Evolutionary conservation across 2,797 vertebrate genomes (phyloP).

Genomic region (Rhinella marina): DNA sequence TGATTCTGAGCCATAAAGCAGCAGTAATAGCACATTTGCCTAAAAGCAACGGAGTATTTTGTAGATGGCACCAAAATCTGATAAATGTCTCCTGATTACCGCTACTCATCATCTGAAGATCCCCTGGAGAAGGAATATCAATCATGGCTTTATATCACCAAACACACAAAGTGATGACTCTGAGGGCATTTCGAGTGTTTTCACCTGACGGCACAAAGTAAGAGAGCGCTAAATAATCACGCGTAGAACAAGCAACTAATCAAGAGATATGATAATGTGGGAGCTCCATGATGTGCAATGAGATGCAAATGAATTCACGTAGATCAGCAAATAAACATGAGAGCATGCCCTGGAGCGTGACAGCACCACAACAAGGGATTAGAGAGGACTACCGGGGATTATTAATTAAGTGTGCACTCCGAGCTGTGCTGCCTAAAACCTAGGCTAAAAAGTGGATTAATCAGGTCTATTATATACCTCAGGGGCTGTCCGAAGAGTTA

Average conservation of each 20-base stretch:
- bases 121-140: not conserved
- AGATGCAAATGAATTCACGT: slow-evolving; percentile 20
- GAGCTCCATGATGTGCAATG: not conserved
- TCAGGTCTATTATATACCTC: no score
- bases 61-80: slow-evolving; percentile 7
- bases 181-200: not conserved
- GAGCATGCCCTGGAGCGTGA: not conserved
- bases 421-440: not conserved
- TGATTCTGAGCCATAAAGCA: slow-evolving; percentile 8
- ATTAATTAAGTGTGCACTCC: not conserved
- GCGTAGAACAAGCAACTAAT: slow-evolving; percentile 26
- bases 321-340: slow-evolving; percentile 20
- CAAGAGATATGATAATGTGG: slow-evolving; percentile 19
- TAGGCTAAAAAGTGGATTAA: no score
- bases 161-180: not conserved
- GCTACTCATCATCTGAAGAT: slow-evolving; percentile 1
- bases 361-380: slow-evolving; percentile 8
- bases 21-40: not conserved
- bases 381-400: not conserved
- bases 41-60: slow-evolving; percentile 7
- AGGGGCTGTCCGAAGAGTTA: no score
- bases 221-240: not conserved
- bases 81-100: slow-evolving; percentile 4
- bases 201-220: not conserved
- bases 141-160: not conserved